A percentile compares a stretch with the other conserved stretches of the same genome.
Evolutionary conservation across 2,888 invertebrate species (phyloP).

Genomic region (Nephrotoma flavescens): DNA sequence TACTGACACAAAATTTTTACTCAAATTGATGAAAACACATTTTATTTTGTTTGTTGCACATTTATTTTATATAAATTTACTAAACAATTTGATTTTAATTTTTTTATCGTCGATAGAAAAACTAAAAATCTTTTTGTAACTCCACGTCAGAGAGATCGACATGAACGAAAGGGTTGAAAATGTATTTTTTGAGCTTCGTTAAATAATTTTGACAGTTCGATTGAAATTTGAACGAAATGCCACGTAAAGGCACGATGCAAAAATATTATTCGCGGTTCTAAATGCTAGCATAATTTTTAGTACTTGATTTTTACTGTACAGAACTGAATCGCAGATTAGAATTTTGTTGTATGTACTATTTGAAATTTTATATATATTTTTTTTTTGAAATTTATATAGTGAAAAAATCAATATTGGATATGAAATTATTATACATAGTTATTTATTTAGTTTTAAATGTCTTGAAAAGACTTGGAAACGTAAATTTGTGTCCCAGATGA

Average conservation of each 20-base stretch:
- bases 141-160: conserved; percentile 2
- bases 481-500: no score
- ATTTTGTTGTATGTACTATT: no score
- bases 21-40: neutral
- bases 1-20: neutral
- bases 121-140: neutral
- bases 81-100: neutral
- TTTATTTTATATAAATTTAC: neutral
- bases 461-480: no score
- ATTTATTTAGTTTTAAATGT: no score
- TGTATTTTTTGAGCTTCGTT: neutral
- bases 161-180: conserved; percentile 4
- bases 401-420: no score
- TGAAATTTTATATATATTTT: no score
- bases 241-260: neutral
- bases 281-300: neutral
- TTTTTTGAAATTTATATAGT: no score
- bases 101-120: neutral
- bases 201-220: neutral
- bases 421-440: no score
- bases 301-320: neutral
- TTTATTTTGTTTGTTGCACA: neutral
- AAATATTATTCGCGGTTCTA: neutral
- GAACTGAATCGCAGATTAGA: no score
- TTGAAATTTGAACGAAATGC: neutral